A percentile compares a stretch with the other conserved stretches of the same genome.
Conservation (phyloP, 2,113 vertebrate genomes). For the Noctilio leporinus region DNA sequence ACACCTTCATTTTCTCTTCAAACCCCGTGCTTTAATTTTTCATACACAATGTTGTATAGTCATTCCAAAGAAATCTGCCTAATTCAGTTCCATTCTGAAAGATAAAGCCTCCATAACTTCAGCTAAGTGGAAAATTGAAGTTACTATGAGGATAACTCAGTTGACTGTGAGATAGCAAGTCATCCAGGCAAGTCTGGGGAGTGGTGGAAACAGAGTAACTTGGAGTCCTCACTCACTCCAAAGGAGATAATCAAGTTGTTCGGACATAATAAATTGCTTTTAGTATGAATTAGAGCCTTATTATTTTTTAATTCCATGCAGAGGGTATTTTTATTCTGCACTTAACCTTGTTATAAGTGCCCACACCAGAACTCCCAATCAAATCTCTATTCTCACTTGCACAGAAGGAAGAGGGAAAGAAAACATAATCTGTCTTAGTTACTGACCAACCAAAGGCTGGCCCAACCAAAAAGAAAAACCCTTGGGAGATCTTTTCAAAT, state of each 20-base stretch:
- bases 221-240: not conserved
- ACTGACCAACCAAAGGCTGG: not conserved
- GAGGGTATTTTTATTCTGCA: constrained; percentile 3
- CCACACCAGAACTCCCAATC: not conserved
- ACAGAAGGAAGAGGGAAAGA: not conserved
- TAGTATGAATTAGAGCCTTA: not conserved
- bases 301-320: constrained; percentile 24
- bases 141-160: not conserved
- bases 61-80: constrained; percentile 5
- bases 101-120: not conserved
- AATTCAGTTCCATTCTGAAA: not conserved
- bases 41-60: not conserved
- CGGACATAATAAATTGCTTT: constrained; percentile 32
- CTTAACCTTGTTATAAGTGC: constrained; percentile 22
- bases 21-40: not conserved
- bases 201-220: not conserved
- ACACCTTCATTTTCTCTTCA: not conserved
- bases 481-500: not conserved
- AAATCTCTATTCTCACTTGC: not conserved
- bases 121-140: not conserved
- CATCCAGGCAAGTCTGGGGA: not conserved
- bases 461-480: not conserved
- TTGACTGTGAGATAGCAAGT: not conserved
- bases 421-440: not conserved
- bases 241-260: constrained; percentile 23